phyloP scores from a whole-genome alignment of 2,888 invertebrate species.

The Thymelicus sylvestris region DNA sequence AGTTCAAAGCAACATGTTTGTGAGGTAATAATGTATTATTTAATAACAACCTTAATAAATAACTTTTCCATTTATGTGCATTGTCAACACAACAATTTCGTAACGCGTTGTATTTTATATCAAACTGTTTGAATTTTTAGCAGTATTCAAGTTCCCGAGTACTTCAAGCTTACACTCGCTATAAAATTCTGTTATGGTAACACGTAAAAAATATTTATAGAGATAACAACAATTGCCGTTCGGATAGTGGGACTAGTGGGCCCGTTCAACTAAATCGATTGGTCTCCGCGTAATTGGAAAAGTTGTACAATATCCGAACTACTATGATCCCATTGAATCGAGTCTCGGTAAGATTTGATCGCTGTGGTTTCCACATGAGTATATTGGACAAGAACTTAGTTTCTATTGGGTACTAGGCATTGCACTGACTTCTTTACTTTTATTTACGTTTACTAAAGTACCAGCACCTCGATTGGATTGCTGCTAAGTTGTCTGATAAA shows the following conservation, averaged over 20 bases:
- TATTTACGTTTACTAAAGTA: not conserved
- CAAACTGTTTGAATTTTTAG: no score
- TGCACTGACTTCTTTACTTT: no score
- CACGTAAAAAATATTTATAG: constrained; percentile 9
- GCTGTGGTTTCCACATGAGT: constrained; percentile 1
- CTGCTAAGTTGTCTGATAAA: no score
- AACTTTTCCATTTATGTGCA: no score
- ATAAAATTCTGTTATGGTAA: not conserved
- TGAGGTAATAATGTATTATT: no score
- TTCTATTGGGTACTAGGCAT: not conserved
- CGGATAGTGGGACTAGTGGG: not conserved
- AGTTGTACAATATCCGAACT: constrained; percentile 28
- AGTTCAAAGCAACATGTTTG: not conserved
- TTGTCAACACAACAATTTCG: no score
- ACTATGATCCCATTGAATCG: constrained; percentile 27
- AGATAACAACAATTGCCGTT: not conserved
- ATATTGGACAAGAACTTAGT: not conserved
- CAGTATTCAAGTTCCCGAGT: no score
- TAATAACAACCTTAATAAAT: no score
- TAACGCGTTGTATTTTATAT: no score
- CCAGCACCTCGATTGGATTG: not conserved
- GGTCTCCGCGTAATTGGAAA: constrained; percentile 31
- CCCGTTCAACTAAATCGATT: not conserved
- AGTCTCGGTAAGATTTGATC: constrained; percentile 20
- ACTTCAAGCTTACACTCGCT: no score